phyloP scores from a whole-genome alignment of 1,140 invertebrate genomes.

The Panagrolaimus sp. region DNA sequence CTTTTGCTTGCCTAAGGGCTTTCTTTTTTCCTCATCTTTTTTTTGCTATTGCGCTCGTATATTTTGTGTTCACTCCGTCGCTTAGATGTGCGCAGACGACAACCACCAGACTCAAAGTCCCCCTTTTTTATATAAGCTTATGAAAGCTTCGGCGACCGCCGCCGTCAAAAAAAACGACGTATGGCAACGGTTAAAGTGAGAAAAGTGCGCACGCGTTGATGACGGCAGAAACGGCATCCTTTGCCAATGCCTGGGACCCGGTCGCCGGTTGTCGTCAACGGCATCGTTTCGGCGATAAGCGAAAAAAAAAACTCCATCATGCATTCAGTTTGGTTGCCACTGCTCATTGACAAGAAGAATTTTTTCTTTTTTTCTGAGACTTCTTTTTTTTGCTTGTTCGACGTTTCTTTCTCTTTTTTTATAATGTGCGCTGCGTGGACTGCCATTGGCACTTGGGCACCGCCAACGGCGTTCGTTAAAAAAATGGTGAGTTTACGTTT shows the following conservation, averaged over 20 bases:
- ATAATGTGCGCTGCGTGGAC: conserved; percentile 11
- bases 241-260: conserved; percentile 3
- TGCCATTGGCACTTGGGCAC: neutral
- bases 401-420: conserved; percentile 1
- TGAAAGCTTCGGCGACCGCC: neutral
- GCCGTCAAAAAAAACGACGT: neutral
- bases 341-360: neutral
- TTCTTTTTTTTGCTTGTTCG: neutral
- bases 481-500: neutral
- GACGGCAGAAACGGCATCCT: neutral
- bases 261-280: neutral
- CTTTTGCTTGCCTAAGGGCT: neutral
- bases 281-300: conserved; percentile 10
- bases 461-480: conserved; percentile 12
- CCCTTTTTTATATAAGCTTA: neutral
- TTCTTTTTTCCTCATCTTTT: neutral
- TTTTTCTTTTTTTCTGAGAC: neutral
- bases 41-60: neutral
- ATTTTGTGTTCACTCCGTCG: neutral
- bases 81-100: conserved; percentile 15
- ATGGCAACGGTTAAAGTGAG: neutral
- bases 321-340: conserved; percentile 14
- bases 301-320: conserved; percentile 11
- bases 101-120: too few species aligned
- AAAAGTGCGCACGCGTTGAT: conserved; percentile 2